These are phyloP conservation scores for Propithecus perrieri DNA, from an alignment of 2,797 vertebrate species.

Conservation along the genomic window DNA sequence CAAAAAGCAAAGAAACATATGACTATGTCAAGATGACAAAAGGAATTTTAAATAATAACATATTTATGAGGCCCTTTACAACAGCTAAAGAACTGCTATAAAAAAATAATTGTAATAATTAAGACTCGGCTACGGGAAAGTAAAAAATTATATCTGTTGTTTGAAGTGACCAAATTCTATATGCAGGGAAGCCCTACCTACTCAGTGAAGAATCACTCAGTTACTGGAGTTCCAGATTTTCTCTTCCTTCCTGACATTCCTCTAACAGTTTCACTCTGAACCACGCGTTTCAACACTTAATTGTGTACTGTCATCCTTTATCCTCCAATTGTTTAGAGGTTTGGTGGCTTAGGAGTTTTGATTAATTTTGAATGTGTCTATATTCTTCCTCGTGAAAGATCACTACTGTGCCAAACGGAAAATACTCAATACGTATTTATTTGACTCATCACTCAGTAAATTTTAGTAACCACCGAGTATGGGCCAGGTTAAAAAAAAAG, in stretches of 20 bases:
- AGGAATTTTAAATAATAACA: constrained; percentile 79
- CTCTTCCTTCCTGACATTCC: neutral
- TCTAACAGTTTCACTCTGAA: neutral
- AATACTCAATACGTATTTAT: neutral
- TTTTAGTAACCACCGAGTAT: neutral
- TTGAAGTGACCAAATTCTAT: neutral
- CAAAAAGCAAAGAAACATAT: constrained; percentile 66
- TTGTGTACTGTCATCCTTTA: neutral
- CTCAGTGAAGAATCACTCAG: neutral
- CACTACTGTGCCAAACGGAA: neutral
- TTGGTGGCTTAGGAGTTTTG: neutral
- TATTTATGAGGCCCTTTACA: constrained; percentile 43
- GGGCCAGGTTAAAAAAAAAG: neutral
- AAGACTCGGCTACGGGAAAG: neutral
- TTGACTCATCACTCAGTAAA: neutral
- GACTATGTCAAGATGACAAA: constrained; percentile 66
- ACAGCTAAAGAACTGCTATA: constrained; percentile 14
- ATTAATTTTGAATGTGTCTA: neutral
- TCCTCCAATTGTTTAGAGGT: neutral
- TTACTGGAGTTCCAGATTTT: neutral
- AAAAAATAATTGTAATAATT: constrained; percentile 46
- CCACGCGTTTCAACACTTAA: neutral
- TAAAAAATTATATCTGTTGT: neutral
- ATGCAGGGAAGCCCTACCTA: neutral
- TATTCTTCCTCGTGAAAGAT: neutral